Percentiles rank a stretch among this genome's conserved stretches.
phyloP scores from a whole-genome alignment of 2,113 vertebrate genomes.

The Ammodytes marinus region DNA sequence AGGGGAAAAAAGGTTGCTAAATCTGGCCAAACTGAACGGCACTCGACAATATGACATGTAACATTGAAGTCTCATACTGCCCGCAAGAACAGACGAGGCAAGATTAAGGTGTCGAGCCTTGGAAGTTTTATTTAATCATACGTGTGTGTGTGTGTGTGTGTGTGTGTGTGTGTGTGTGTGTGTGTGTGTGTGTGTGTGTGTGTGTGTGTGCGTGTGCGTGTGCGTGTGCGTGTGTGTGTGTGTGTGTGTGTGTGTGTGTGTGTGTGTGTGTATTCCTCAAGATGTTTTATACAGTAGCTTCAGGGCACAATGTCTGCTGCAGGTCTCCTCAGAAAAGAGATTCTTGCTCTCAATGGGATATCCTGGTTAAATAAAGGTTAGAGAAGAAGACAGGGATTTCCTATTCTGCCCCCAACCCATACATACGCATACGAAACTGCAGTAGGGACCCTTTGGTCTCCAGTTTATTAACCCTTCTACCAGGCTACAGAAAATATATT shows the following conservation, averaged over 20 bases:
- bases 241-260: slow-evolving; percentile 41
- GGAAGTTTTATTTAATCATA: slow-evolving; percentile 71
- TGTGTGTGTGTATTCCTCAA: slow-evolving; percentile 37
- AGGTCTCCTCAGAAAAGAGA: slow-evolving; percentile 61
- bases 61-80: slow-evolving; percentile 21
- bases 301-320: slow-evolving; percentile 71
- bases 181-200: slow-evolving; percentile 43
- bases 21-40: not conserved
- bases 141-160: slow-evolving; percentile 30
- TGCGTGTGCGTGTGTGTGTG: slow-evolving; percentile 37
- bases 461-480: slow-evolving; percentile 73
- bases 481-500: slow-evolving; percentile 67
- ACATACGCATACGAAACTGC: slow-evolving; percentile 66
- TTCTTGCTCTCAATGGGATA: slow-evolving; percentile 71
- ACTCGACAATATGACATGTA: slow-evolving; percentile 3
- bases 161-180: slow-evolving; percentile 36
- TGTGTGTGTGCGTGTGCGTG: slow-evolving; percentile 42
- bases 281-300: slow-evolving; percentile 66
- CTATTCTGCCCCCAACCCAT: slow-evolving; percentile 32
- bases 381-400: slow-evolving; percentile 65
- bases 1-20: slow-evolving; percentile 1
- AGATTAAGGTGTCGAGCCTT: slow-evolving; percentile 40
- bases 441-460: slow-evolving; percentile 74
- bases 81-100: slow-evolving; percentile 8
- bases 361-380: slow-evolving; percentile 79